Conservation (phyloP, 2,797 vertebrate genomes). For the Carcharodon carcharias region DNA sequence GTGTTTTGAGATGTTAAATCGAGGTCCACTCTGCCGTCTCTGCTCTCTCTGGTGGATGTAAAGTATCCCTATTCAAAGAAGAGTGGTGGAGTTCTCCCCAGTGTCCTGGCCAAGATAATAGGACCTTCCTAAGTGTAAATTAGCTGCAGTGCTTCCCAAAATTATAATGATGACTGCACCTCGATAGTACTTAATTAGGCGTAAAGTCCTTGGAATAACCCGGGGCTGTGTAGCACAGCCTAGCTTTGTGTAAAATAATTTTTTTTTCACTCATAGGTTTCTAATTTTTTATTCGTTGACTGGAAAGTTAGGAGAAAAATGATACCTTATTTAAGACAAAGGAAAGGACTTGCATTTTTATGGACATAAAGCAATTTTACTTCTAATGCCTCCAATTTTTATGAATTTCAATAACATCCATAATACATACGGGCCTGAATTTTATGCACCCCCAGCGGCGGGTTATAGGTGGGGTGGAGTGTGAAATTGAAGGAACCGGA, state of each 20-base stretch:
- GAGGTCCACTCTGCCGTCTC: not conserved
- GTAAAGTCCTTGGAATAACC: not conserved
- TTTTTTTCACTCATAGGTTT: not conserved
- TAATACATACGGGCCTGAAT: not conserved
- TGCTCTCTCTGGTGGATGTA: not conserved
- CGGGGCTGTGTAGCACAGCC: not conserved
- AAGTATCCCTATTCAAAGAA: not conserved
- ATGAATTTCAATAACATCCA: not conserved
- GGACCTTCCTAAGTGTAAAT: not conserved
- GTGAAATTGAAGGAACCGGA: too few relatives aligned
- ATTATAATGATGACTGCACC: not conserved
- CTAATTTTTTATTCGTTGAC: not conserved
- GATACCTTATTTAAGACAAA: not conserved
- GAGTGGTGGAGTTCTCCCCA: not conserved
- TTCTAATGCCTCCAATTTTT: not conserved
- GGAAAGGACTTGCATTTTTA: not conserved
- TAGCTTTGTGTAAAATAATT: not conserved
- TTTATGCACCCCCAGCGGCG: too few relatives aligned
- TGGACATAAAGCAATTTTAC: not conserved
- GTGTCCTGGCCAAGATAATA: not conserved
- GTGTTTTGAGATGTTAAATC: not conserved
- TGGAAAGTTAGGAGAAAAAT: not conserved
- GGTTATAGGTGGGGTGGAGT: too few relatives aligned
- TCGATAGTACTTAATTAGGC: not conserved
- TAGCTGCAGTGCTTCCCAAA: not conserved